These are phyloP conservation scores for Etheostoma perlongum DNA, from an alignment of 2,797 vertebrate genomes.

Conservation along the genomic window DNA sequence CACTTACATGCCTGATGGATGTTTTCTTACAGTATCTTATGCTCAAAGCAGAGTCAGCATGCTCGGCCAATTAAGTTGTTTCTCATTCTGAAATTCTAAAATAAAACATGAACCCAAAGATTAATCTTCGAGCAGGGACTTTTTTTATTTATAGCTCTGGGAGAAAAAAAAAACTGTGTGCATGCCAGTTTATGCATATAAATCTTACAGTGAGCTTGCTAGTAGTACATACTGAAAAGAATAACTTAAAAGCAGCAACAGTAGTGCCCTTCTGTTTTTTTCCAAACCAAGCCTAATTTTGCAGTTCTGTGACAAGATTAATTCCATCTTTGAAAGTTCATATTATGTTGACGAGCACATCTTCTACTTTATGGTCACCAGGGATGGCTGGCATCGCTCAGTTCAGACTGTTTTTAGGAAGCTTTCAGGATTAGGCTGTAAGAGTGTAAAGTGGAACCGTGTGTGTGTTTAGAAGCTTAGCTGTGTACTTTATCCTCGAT, in stretches of 20 bases:
- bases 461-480: conserved; percentile 15
- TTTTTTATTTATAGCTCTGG: conserved; percentile 8
- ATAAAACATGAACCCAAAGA: conserved; percentile 13
- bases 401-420: conserved; percentile 43
- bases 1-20: not conserved
- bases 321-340: conserved; percentile 42
- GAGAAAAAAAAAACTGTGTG: not conserved
- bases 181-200: conserved; percentile 7
- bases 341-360: conserved; percentile 34
- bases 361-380: conserved; percentile 47
- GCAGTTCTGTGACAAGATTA: conserved; percentile 37
- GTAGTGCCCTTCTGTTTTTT: not conserved
- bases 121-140: conserved; percentile 1
- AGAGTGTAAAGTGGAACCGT: conserved; percentile 53
- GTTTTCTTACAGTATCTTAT: not conserved
- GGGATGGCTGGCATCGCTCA: conserved; percentile 27
- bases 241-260: conserved; percentile 23
- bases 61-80: not conserved
- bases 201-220: conserved; percentile 1
- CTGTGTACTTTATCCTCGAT: conserved; percentile 40
- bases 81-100: conserved; percentile 6
- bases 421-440: conserved; percentile 46
- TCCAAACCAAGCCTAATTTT: conserved; percentile 23
- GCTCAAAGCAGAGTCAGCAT: not conserved
- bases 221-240: not conserved